Evolutionary conservation across 2,797 vertebrate genomes (phyloP).

Genomic region (Alauda arvensis): DNA sequence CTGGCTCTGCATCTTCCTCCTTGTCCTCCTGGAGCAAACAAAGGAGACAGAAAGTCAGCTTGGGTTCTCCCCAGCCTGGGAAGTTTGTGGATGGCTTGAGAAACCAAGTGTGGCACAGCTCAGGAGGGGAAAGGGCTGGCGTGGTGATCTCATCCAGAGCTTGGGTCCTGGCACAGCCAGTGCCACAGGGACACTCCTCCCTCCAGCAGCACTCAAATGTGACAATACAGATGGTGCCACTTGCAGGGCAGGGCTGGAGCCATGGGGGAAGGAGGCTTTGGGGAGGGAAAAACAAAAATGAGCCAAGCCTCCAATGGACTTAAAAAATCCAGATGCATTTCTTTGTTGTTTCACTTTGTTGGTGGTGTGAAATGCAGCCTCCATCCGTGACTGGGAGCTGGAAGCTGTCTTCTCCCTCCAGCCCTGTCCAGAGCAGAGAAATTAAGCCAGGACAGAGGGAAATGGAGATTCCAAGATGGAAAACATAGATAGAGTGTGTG

Average conservation of each 20-base stretch:
- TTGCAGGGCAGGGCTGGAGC: not conserved
- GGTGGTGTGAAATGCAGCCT: not conserved
- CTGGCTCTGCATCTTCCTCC: not conserved
- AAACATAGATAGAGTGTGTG: not conserved
- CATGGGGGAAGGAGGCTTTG: not conserved
- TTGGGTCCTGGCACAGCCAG: not conserved
- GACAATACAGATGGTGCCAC: not conserved
- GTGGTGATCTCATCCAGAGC: rapidly evolving
- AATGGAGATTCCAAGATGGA: not conserved
- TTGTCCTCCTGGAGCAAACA: not conserved
- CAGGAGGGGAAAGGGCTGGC: rapidly evolving
- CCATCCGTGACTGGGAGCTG: not conserved
- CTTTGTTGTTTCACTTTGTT: not conserved
- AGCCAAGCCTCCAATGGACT: not conserved
- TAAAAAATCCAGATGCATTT: not conserved
- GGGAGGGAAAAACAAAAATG: not conserved
- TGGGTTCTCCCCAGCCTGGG: not conserved
- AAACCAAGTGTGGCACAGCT: not conserved
- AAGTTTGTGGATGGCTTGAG: not conserved
- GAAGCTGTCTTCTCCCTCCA: not conserved
- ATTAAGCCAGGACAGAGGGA: not conserved
- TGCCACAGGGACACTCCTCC: not conserved
- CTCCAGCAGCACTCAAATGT: rapidly evolving
- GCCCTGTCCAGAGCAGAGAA: not conserved
- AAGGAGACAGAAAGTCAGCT: not conserved